phyloP scores from a whole-genome alignment of 1,140 invertebrate species.

The Monochamus saltuarius region DNA sequence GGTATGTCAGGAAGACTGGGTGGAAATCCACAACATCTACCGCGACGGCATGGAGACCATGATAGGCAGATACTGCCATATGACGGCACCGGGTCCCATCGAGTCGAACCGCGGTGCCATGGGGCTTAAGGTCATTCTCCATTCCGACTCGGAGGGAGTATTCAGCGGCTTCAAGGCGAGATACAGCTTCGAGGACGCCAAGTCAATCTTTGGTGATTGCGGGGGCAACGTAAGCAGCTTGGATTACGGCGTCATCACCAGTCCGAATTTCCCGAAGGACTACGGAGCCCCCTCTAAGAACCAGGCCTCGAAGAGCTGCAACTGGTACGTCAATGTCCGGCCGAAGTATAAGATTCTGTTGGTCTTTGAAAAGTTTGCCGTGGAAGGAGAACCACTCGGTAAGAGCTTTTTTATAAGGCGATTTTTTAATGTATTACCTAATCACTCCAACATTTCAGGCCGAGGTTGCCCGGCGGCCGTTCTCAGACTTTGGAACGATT shows the following conservation, averaged over 20 bases:
- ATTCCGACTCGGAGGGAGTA: conserved; percentile 80
- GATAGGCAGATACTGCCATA: conserved; percentile 83
- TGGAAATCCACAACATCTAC: conserved; percentile 89
- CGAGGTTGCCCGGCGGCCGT: conserved; percentile 89
- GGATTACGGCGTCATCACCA: conserved; percentile 78
- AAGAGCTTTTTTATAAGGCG: conserved; percentile 35
- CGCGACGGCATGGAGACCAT: conserved; percentile 75
- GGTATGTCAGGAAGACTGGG: conserved; percentile 88
- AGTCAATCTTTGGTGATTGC: conserved; percentile 88
- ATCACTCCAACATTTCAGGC: conserved; percentile 55
- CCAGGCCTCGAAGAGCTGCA: conserved; percentile 80
- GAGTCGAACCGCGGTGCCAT: conserved; percentile 83
- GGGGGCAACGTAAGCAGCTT: conserved; percentile 84
- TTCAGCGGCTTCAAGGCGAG: conserved; percentile 86
- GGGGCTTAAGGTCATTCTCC: conserved; percentile 79
- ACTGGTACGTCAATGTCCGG: conserved; percentile 87
- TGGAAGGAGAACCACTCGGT: conserved; percentile 87
- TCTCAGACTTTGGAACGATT: conserved; percentile 80
- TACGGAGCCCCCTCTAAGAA: conserved; percentile 77
- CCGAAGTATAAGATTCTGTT: conserved; percentile 80
- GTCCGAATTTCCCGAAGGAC: conserved; percentile 82
- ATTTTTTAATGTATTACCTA: neutral
- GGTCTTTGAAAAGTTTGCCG: conserved; percentile 83
- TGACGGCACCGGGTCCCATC: conserved; percentile 83
- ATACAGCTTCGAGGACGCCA: conserved; percentile 85